A percentile compares a stretch with the other conserved stretches of the same genome.
Conservation (phyloP, 2,113 vertebrate genomes). For the Antechinus flavipes region DNA sequence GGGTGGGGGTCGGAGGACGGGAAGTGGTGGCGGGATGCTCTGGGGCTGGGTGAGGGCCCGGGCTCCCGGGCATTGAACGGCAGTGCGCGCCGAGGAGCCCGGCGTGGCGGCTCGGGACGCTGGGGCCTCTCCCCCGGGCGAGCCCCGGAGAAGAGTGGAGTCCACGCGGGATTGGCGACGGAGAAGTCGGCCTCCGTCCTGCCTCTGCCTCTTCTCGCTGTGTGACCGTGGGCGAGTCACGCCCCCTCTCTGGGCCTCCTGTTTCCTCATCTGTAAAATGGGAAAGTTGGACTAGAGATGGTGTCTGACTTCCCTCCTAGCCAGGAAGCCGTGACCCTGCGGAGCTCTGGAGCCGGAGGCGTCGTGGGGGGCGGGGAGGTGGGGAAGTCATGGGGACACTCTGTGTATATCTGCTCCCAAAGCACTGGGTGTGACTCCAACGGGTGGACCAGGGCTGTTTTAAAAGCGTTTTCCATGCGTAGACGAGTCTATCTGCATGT, state of each 20-base stretch:
- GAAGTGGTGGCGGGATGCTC: neutral
- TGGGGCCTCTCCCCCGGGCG: neutral
- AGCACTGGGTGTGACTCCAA: neutral
- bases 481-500: too few relatives aligned
- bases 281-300: neutral
- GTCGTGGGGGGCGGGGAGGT: too few relatives aligned
- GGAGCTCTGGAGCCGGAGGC: neutral
- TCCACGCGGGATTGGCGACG: neutral
- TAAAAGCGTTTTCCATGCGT: too few relatives aligned
- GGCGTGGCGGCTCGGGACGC: too few relatives aligned
- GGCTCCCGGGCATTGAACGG: neutral
- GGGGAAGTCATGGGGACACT: too few relatives aligned
- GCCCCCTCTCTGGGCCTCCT: neutral
- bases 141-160: neutral
- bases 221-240: neutral
- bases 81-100: neutral
- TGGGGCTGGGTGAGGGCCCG: too few relatives aligned
- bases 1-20: neutral
- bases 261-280: neutral
- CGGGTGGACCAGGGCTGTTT: too few relatives aligned
- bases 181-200: neutral
- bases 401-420: neutral
- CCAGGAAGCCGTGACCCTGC: neutral
- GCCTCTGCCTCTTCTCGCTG: neutral
- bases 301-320: neutral